Evolutionary conservation across 1,140 invertebrate genomes (phyloP).

Genomic region (Hypsibius dujardini): DNA sequence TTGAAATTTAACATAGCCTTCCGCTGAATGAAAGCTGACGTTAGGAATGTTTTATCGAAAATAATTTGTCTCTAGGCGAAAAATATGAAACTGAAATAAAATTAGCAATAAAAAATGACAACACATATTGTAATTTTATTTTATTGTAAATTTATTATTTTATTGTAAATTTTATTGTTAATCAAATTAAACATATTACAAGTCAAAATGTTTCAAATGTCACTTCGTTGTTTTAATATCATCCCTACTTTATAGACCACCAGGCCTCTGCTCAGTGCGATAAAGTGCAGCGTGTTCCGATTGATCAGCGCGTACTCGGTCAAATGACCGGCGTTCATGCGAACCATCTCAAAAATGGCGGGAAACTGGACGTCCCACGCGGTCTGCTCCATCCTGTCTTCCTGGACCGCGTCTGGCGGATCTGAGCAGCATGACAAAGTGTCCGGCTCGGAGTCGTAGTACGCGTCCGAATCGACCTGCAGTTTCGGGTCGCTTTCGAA

Average conservation of each 20-base stretch:
- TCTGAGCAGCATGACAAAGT: slow-evolving; percentile 16
- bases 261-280: not conserved
- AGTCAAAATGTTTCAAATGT: too few relatives aligned
- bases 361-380: not conserved
- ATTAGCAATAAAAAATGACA: too few relatives aligned
- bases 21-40: too few relatives aligned
- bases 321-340: not conserved
- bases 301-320: slow-evolving; percentile 6
- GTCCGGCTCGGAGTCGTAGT: slow-evolving; percentile 12
- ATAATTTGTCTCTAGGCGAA: too few relatives aligned
- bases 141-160: too few relatives aligned
- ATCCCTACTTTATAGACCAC: not conserved
- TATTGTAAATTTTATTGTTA: too few relatives aligned
- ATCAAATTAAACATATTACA: too few relatives aligned
- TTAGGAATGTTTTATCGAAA: too few relatives aligned
- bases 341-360: not conserved
- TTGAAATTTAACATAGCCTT: too few relatives aligned
- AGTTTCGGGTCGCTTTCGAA: not conserved
- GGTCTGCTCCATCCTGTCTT: not conserved
- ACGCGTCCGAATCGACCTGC: not conserved
- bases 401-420: not conserved
- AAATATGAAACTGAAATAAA: too few relatives aligned
- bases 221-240: too few relatives aligned
- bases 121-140: too few relatives aligned
- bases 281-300: not conserved